These are phyloP conservation scores for Oscarella lobularis DNA, from an alignment of 37 sponge, comb jelly and placozoan genomes.

Conservation along the genomic window DNA sequence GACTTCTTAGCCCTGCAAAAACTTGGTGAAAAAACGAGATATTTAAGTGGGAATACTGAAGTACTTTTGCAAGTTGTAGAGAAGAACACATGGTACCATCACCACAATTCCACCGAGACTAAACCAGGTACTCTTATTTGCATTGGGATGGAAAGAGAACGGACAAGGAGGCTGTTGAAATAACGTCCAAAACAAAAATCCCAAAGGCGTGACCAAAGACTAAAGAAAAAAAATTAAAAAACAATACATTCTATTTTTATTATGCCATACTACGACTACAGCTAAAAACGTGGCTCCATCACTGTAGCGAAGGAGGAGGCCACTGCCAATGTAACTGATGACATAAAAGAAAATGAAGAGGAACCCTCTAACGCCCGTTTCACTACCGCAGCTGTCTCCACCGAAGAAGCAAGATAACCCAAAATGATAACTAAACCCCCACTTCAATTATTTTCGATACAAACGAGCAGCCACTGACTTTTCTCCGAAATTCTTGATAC, in stretches of 20 bases:
- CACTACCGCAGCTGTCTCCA: slow-evolving; percentile 22
- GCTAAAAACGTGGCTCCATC: slow-evolving; percentile 62
- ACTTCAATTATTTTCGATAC: too few species aligned
- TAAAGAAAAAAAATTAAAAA: slow-evolving; percentile 9
- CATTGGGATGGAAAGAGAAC: slow-evolving; percentile 26
- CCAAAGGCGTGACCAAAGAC: slow-evolving; percentile 58
- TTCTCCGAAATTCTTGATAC: slow-evolving; percentile 31
- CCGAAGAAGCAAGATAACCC: slow-evolving; percentile 60
- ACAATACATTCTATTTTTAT: too few species aligned
- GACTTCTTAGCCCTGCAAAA: too few species aligned
- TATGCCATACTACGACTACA: slow-evolving; percentile 39
- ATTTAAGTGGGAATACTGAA: too few species aligned
- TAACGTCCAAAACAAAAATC: slow-evolving; percentile 56
- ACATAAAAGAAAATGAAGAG: slow-evolving; percentile 45
- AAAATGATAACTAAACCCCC: slow-evolving; percentile 35
- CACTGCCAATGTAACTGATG: slow-evolving; percentile 38
- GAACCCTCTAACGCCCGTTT: slow-evolving; percentile 34
- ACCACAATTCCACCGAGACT: slow-evolving; percentile 48
- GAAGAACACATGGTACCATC: slow-evolving; percentile 48
- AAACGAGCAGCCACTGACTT: slow-evolving; percentile 18
- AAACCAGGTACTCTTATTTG: slow-evolving; percentile 39
- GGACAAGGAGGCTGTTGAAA: slow-evolving; percentile 11
- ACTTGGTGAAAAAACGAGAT: too few species aligned
- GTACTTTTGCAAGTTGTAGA: slow-evolving; percentile 28
- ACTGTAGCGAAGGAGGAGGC: slow-evolving; percentile 38